Percentiles rank a stretch among this genome's conserved stretches.
phyloP scores from a whole-genome alignment of 2,113 vertebrate genomes.

The Paracanthobrama guichenoti region DNA sequence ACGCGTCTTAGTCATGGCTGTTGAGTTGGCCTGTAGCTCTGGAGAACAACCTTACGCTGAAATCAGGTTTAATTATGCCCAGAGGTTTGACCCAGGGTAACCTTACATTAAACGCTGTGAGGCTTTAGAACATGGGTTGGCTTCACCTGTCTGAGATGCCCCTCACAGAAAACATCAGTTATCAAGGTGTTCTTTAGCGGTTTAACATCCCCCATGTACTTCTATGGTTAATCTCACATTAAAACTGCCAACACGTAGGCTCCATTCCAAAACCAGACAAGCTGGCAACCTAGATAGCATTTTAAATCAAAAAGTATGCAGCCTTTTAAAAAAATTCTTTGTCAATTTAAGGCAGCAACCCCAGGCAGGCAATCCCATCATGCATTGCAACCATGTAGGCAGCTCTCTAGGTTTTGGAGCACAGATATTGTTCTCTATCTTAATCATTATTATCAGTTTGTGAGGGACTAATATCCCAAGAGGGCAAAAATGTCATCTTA shows the following conservation, averaged over 20 bases:
- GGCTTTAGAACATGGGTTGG: neutral
- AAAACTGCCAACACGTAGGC: neutral
- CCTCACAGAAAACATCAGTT: neutral
- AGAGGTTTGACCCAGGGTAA: constrained; percentile 7
- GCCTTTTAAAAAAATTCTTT: neutral
- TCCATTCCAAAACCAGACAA: neutral
- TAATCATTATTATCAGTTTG: neutral
- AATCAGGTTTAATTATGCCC: constrained; percentile 27
- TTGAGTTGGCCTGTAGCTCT: constrained; percentile 38
- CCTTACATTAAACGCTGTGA: constrained; percentile 6
- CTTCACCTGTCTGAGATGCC: neutral
- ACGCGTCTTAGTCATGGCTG: constrained; percentile 22
- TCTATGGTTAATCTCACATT: neutral
- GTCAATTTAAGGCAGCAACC: neutral
- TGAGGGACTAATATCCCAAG: neutral
- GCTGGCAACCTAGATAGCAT: neutral
- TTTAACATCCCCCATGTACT: neutral
- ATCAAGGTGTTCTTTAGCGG: neutral
- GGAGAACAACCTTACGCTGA: constrained; percentile 14
- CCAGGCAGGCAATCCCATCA: neutral
- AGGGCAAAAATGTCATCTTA: neutral
- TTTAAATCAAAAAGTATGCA: neutral
- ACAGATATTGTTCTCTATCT: neutral
- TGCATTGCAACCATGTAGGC: neutral
- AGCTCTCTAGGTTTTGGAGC: neutral